phyloP scores from a whole-genome alignment of 2,888 invertebrate species.

The Leptinotarsa juncta region DNA sequence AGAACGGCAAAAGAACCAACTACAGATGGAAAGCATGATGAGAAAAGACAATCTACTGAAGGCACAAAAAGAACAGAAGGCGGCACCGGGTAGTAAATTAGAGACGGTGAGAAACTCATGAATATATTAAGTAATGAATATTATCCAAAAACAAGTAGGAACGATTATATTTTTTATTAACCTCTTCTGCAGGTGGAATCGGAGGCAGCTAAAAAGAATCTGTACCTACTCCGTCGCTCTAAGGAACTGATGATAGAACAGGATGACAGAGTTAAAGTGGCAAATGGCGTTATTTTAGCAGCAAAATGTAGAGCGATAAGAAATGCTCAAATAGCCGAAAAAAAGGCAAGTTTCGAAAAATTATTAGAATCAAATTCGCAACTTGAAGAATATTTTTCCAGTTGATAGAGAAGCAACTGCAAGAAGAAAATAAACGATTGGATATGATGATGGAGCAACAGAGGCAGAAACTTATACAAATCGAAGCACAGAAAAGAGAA shows the following conservation, averaged over 20 bases:
- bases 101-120: constrained; percentile 40
- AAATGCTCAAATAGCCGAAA: constrained; percentile 83
- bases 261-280: constrained; percentile 76
- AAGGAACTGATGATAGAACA: constrained; percentile 69
- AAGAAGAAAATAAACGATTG: constrained; percentile 71
- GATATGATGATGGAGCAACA: constrained; percentile 80
- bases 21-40: constrained; percentile 70
- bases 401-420: constrained; percentile 70
- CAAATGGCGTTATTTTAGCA: constrained; percentile 83
- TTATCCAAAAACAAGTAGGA: neutral
- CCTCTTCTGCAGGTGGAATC: constrained; percentile 63
- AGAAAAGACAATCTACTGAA: constrained; percentile 65
- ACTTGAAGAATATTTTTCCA: constrained; percentile 46
- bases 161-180: neutral
- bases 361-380: neutral
- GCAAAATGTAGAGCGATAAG: constrained; percentile 88
- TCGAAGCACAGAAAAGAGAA: constrained; percentile 65
- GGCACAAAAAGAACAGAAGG: constrained; percentile 55
- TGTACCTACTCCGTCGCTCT: constrained; percentile 68
- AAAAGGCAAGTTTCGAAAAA: constrained; percentile 55
- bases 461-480: constrained; percentile 69
- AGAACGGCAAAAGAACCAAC: constrained; percentile 65
- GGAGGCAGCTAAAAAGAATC: constrained; percentile 67
- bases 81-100: constrained; percentile 51
- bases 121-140: neutral